These are phyloP conservation scores for Agriopis leucophaearia DNA, from an alignment of 2,888 invertebrate species.

Conservation along the genomic window DNA sequence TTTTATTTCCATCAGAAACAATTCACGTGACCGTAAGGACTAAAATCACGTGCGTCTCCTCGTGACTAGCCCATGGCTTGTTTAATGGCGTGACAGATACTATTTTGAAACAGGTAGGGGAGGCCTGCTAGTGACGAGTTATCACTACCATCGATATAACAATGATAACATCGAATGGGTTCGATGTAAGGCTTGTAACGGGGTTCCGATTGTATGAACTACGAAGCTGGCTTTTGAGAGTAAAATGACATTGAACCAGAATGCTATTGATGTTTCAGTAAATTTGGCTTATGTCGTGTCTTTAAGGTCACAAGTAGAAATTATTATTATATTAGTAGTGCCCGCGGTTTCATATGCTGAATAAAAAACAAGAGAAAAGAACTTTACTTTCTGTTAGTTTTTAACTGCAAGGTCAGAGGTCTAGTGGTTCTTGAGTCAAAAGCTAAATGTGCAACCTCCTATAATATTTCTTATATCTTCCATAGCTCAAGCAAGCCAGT, in stretches of 20 bases:
- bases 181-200: neutral
- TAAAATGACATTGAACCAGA: too few species aligned
- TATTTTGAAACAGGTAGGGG: conserved; percentile 23
- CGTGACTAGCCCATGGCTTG: conserved; percentile 20
- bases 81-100: conserved; percentile 24
- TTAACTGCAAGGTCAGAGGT: too few species aligned
- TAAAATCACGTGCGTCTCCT: conserved; percentile 24
- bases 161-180: conserved; percentile 24
- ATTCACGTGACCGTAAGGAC: conserved; percentile 10
- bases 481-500: conserved; percentile 27
- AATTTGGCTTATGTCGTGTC: too few species aligned
- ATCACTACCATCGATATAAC: conserved; percentile 26
- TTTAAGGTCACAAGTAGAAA: too few species aligned
- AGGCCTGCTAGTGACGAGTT: conserved; percentile 26
- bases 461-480: neutral
- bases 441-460: conserved; percentile 2
- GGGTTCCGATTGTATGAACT: neutral
- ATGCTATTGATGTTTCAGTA: too few species aligned
- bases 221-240: too few species aligned
- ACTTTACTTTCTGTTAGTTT: too few species aligned
- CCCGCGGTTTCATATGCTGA: too few species aligned
- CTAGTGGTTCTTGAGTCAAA: neutral
- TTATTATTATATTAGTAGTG: too few species aligned
- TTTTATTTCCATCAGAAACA: neutral
- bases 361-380: too few species aligned